Evolutionary conservation across 2,797 vertebrate species (phyloP), one percentile per base, ranked within the genome.

Genomic region (Diplodus puntazzo): DNA sequence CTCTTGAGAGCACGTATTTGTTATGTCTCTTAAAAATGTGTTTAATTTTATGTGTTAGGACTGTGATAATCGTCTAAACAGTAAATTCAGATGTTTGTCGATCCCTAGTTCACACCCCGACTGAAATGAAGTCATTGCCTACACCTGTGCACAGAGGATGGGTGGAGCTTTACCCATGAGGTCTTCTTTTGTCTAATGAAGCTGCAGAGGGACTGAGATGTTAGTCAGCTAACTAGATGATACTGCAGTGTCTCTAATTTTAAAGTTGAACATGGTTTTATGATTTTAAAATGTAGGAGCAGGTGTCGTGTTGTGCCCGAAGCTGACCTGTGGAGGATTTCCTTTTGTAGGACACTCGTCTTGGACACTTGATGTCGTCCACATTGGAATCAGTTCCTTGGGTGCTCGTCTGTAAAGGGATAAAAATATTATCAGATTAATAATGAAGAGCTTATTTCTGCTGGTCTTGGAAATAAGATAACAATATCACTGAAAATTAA

Each of bases 281-380:
- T n/a, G 8, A 46, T 49, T 8, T 20, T 10, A 27, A 34, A 50
- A 20, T 23, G 8, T 18, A 53, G 48, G 1, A 23, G 21, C 1
- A 50, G 49, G 4, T 21, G n/a, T 18, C 21, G 25, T 70, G 69
- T 8, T 30, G 66, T 46, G 53, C 54, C 30, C 75, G 8, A 21
- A 7, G 4, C 94, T 96, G 94, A 99, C 98, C 98, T 97, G 95
- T 91, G 45, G 96, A 96, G 73, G 88, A 92, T 90, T 95, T 97
- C 87, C 95, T 96, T 79, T 90, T 96, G 90, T 96, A 96, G 73
- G 97, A 97, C 73, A 95, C 88, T 91, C 96, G 96, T 82, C 96
- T 94, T 79, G 95, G 95, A 90, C 94, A 92, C 84, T 94, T 96
- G 80, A 83, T 69, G 77, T 95, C 96, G 21, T 97, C 97, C 84